phyloP scores from a whole-genome alignment of 2,888 invertebrate species.

The Sinodicranocentrus sp. region DNA sequence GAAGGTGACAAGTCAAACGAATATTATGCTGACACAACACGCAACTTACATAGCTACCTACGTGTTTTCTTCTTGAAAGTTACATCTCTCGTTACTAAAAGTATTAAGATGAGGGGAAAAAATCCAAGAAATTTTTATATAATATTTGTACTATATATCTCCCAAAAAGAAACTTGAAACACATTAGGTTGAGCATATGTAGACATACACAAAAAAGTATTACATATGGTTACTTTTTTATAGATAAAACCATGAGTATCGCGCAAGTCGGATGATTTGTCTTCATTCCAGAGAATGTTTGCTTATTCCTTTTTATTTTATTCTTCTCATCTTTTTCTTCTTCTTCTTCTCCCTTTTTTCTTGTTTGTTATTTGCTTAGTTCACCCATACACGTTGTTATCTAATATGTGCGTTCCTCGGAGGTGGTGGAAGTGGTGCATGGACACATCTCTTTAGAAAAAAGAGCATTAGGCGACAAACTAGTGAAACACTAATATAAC shows the following conservation, averaged over 20 bases:
- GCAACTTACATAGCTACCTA: too few species aligned
- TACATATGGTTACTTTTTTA: too few species aligned
- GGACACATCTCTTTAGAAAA: neutral
- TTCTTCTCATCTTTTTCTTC: slow-evolving; percentile 11
- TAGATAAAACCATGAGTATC: slow-evolving; percentile 1
- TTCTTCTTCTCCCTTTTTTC: slow-evolving; percentile 2
- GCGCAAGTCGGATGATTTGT: slow-evolving; percentile 46
- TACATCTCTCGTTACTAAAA: too few species aligned
- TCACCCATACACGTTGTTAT: neutral
- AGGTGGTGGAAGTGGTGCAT: neutral
- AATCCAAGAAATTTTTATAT: too few species aligned
- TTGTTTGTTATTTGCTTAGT: slow-evolving; percentile 39
- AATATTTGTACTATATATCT: too few species aligned
- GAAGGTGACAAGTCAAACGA: too few species aligned
- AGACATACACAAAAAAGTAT: too few species aligned
- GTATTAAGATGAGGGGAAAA: too few species aligned
- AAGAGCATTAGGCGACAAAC: slow-evolving; percentile 21
- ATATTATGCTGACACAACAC: too few species aligned
- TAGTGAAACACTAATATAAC: slow-evolving; percentile 10
- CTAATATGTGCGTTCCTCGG: neutral
- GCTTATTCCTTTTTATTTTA: neutral
- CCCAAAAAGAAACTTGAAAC: too few species aligned
- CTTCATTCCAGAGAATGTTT: slow-evolving; percentile 18
- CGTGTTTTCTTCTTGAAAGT: too few species aligned
- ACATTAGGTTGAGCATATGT: too few species aligned